phyloP scores from a whole-genome alignment of 2,797 vertebrate genomes.

The Artibeus lituratus region DNA sequence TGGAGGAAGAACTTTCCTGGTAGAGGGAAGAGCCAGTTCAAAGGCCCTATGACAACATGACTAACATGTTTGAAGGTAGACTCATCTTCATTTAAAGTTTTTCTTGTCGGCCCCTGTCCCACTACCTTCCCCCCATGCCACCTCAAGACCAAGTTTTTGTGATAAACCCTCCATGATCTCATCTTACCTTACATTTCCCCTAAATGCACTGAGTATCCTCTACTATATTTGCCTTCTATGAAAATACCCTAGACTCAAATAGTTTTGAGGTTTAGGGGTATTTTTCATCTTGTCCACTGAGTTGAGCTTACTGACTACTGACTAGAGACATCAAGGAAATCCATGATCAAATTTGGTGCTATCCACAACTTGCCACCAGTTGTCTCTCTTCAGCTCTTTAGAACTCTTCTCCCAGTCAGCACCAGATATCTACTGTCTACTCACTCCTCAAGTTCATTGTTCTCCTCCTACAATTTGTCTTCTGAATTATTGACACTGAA shows the following conservation, averaged over 20 bases:
- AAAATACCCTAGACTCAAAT: not conserved
- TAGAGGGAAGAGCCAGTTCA: not conserved
- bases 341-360: not conserved
- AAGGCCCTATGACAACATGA: not conserved
- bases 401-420: not conserved
- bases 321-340: not conserved
- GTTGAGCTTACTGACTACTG: not conserved
- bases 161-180: not conserved
- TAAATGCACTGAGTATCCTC: not conserved
- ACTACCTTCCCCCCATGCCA: fast-evolving
- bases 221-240: not conserved
- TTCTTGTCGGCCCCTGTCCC: not conserved
- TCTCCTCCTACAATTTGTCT: not conserved
- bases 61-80: not conserved
- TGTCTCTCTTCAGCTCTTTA: not conserved
- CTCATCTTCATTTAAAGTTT: not conserved
- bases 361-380: not conserved
- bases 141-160: not conserved
- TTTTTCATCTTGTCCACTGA: not conserved
- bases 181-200: not conserved
- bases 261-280: not conserved
- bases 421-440: not conserved
- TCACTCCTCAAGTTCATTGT: not conserved
- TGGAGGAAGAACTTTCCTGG: not conserved
- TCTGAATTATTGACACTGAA: not conserved